phyloP scores from a whole-genome alignment of 2,113 vertebrate genomes.

The Furnarius figulus region DNA sequence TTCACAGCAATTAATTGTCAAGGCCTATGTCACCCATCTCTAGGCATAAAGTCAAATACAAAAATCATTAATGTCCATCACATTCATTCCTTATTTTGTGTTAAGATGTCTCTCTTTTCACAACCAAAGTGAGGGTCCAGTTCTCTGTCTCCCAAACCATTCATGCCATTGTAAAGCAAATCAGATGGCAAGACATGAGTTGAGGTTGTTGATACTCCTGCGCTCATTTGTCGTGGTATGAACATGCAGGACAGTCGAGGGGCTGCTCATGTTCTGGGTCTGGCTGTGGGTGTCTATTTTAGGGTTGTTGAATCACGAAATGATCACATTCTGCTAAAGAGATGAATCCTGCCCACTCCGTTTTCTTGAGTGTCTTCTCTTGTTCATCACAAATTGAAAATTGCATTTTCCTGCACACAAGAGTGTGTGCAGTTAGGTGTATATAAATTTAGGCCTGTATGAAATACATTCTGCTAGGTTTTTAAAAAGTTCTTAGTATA shows the following conservation, averaged over 20 bases:
- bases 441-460: neutral
- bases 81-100: neutral
- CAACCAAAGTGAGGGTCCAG: neutral
- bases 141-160: neutral
- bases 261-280: neutral
- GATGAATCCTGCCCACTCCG: neutral
- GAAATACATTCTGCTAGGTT: neutral
- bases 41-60: neutral
- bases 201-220: neutral
- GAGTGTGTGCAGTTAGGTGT: neutral
- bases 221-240: neutral
- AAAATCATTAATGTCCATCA: neutral
- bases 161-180: neutral
- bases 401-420: rapidly evolving
- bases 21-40: neutral
- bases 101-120: neutral
- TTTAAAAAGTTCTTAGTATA: neutral
- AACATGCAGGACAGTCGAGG: neutral
- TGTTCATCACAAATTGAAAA: neutral
- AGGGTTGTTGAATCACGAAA: neutral
- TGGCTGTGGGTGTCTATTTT: neutral
- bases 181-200: neutral
- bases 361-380: neutral
- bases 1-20: neutral
- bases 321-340: neutral